These are phyloP conservation scores for Danaus chrysippus DNA, from an alignment of 2,888 invertebrate genomes.

Conservation along the genomic window DNA sequence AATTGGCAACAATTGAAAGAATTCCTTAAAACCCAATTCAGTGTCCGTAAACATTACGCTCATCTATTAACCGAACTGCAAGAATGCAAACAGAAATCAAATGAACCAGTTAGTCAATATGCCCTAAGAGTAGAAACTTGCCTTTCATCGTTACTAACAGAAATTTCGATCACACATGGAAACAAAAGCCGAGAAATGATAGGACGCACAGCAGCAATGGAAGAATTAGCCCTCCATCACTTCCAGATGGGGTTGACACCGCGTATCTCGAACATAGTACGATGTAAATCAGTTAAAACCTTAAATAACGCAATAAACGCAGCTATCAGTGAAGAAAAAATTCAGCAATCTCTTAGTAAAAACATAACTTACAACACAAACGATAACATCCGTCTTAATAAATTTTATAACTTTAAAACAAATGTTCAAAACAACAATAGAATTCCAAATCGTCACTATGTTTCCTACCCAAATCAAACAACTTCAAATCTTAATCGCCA, in stretches of 20 bases:
- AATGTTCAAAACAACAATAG: neutral
- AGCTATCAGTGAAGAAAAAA: neutral
- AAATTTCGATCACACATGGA: neutral
- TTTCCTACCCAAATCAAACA: no score
- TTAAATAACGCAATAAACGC: neutral
- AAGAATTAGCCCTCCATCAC: neutral
- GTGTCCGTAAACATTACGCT: slow-evolving; percentile 35
- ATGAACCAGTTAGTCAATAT: neutral
- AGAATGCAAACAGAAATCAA: slow-evolving; percentile 20
- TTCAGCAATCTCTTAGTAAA: neutral
- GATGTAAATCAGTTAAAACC: neutral
- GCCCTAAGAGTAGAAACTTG: neutral
- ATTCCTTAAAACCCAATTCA: slow-evolving; percentile 37
- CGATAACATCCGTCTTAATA: neutral
- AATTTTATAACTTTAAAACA: neutral
- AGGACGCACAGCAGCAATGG: neutral
- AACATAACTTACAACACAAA: neutral
- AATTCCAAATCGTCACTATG: neutral
- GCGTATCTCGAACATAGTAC: neutral
- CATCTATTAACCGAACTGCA: slow-evolving; percentile 35
- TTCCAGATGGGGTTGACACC: neutral
- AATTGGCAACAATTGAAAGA: slow-evolving; percentile 35
- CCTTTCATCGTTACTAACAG: neutral
- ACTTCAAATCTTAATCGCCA: neutral
- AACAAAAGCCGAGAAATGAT: neutral